phyloP scores from a whole-genome alignment of 2,888 invertebrate genomes.

The Drosophila falleni region DNA sequence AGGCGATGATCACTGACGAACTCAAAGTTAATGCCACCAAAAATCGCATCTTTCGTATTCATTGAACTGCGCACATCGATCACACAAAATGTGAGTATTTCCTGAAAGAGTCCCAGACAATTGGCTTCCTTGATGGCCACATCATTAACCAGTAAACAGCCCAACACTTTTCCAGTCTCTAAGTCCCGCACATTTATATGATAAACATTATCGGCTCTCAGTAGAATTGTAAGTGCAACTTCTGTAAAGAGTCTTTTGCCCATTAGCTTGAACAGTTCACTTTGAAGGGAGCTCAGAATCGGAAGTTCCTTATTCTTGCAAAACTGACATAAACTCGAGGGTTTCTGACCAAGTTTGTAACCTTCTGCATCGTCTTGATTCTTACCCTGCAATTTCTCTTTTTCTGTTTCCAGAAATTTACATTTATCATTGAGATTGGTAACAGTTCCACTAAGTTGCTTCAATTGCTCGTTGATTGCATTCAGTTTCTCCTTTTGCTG shows the following conservation, averaged over 20 bases:
- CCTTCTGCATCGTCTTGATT: neutral
- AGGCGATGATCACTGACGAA: constrained; percentile 25
- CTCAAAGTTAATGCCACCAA: constrained; percentile 63
- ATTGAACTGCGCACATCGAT: constrained; percentile 54
- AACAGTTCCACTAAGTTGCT: constrained; percentile 12
- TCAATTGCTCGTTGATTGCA: constrained; percentile 31
- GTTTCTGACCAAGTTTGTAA: neutral
- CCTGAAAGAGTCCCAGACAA: constrained; percentile 41
- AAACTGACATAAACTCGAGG: constrained; percentile 60
- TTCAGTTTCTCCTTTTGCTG: constrained; percentile 30
- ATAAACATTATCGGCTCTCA: constrained; percentile 71
- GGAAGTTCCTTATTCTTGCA: constrained; percentile 45
- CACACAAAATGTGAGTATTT: constrained; percentile 66
- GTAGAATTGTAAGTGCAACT: constrained; percentile 62
- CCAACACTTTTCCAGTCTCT: constrained; percentile 43
- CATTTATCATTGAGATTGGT: constrained; percentile 20
- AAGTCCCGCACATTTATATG: constrained; percentile 70
- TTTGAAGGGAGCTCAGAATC: constrained; percentile 32
- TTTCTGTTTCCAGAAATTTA: neutral
- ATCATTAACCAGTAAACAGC: constrained; percentile 71
- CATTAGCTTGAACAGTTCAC: constrained; percentile 42
- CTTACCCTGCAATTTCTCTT: neutral
- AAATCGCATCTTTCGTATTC: neutral
- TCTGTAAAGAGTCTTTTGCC: constrained; percentile 25
- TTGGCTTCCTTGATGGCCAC: constrained; percentile 60